Base-by-base conservation (phyloP, 2,888 invertebrate genomes). In the Apeira syringaria region DNA sequence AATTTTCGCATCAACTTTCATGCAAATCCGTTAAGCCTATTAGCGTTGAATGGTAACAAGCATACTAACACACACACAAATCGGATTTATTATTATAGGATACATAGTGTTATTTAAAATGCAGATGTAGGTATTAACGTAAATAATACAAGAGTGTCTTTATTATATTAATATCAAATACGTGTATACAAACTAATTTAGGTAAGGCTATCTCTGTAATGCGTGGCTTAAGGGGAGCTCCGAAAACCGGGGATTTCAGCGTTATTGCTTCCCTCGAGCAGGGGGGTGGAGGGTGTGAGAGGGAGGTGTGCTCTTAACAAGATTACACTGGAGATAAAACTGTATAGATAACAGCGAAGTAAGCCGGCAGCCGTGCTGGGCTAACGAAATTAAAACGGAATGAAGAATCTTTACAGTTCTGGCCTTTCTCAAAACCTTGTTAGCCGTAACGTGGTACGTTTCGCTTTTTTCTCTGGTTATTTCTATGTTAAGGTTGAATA, bases 301-400 rank as follows among this genome's bases (percentile, higher is more conserved):
- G 61, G 60, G 53, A n/a, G 63, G 68, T 70, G 74, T 70, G 45
- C 88, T 88, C 85, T 89, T 88, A 88, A 88, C 89, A 88, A 88
- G 88, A 89, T 89, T 89, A 89, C 88, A 82, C 83, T 78, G 81
- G 61, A 83, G 86, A 88, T 89, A 88, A 87, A 89, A 85, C 73
- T 80, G 75, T 69, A 70, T 65, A 81, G 81, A 86, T 89, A 87
- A 88, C 84, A 81, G 78, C 79, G 64, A 60, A 71, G 75, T 81
- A 87, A 87, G 85, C 83, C 69, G 55, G 69, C 72, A 77, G 76
- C 80, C 79, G 38, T 32, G 39, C 45, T 40, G 30, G 31, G 35
- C 27, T 78, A 82, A 79, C 74, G 61, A 86, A 87, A 87, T 86
- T 84, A 83, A 86, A 88, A 80, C 61, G 53, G 59, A 69, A 72